Conservation (phyloP, 30 jellyfish, hydroid and myxozoan species). For the Chironex yamaguchii region DNA sequence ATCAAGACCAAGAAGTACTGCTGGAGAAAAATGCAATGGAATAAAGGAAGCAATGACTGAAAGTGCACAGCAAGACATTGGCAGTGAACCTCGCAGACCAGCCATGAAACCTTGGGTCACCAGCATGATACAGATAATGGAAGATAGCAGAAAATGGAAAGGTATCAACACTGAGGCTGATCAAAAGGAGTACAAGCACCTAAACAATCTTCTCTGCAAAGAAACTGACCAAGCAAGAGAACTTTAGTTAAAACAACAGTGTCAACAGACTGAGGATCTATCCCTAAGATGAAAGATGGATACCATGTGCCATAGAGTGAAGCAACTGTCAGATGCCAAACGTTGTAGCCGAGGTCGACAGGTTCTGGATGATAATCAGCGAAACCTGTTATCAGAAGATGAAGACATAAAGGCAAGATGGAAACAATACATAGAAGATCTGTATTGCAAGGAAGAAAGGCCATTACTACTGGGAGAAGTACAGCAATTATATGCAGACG, state of each 20-base stretch:
- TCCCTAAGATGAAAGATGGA: not conserved
- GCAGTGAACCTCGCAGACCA: no score
- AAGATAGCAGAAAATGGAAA: not conserved
- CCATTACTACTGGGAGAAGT: not conserved
- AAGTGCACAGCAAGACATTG: no score
- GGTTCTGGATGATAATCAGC: not conserved
- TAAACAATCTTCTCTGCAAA: not conserved
- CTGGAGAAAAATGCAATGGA: no score
- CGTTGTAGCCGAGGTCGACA: not conserved
- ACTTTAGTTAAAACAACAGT: not conserved
- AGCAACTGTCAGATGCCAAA: not conserved
- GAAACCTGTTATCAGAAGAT: not conserved
- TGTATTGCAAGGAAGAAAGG: not conserved
- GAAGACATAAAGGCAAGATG: not conserved
- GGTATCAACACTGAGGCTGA: not conserved
- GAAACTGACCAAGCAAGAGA: not conserved
- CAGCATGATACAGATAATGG: not conserved
- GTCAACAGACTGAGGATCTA: not conserved
- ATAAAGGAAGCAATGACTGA: no score
- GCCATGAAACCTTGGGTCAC: not conserved
- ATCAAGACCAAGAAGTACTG: no score
- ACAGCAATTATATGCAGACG: not conserved
- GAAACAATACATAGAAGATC: not conserved
- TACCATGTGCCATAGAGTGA: not conserved
- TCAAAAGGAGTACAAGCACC: not conserved